Conservation (phyloP, 2,797 vertebrate genomes). For the Pelodytes ibericus region DNA sequence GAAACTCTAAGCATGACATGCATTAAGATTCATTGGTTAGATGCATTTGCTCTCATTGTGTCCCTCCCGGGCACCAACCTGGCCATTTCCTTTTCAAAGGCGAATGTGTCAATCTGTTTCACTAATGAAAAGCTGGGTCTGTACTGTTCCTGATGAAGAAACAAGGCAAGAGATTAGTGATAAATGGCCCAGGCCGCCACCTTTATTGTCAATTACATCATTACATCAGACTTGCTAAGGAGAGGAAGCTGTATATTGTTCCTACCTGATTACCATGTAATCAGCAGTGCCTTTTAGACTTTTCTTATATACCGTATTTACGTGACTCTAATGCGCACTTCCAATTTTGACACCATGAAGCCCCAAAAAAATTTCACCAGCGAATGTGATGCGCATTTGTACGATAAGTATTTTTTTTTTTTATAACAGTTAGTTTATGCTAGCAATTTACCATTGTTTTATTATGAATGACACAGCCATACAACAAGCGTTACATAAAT, state of each 20-base stretch:
- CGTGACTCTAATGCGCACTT: too few species aligned
- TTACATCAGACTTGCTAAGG: constrained; percentile 7
- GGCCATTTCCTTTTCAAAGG: neutral
- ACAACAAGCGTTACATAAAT: too few species aligned
- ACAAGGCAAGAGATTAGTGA: neutral
- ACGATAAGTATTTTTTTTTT: too few species aligned
- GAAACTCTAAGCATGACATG: constrained; percentile 9
- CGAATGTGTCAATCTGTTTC: neutral
- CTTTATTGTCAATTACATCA: constrained; percentile 18
- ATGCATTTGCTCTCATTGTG: neutral
- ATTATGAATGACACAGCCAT: too few species aligned
- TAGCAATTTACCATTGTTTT: too few species aligned
- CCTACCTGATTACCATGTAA: neutral
- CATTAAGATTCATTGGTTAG: constrained; percentile 26
- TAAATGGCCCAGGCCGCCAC: neutral
- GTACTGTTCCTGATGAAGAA: neutral
- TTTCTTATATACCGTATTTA: neutral
- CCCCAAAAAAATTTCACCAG: too few species aligned
- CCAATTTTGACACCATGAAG: too few species aligned
- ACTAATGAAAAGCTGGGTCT: neutral
- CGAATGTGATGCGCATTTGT: too few species aligned
- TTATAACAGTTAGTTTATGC: too few species aligned
- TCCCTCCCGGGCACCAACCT: neutral
- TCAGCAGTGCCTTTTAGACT: neutral
- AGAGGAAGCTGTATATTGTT: neutral